These are phyloP conservation scores for Ptychadena robeensis DNA, from an alignment of 2,797 vertebrate genomes.

Conservation along the genomic window DNA sequence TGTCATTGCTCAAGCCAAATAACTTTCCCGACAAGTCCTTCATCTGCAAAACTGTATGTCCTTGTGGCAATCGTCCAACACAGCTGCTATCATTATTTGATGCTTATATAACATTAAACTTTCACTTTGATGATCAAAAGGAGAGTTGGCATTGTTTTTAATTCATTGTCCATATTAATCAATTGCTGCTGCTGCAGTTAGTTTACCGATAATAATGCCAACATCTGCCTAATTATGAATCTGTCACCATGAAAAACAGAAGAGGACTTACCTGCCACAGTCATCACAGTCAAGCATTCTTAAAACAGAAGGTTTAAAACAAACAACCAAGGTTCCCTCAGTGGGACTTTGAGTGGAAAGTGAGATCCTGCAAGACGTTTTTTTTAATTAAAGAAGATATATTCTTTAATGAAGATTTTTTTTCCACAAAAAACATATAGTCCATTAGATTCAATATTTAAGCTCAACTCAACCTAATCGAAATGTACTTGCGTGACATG, in stretches of 20 bases:
- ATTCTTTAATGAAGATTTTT: too few species aligned
- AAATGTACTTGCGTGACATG: too few species aligned
- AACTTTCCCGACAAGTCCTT: not conserved
- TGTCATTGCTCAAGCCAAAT: not conserved
- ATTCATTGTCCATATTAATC: not conserved
- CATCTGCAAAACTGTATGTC: conserved; percentile 20
- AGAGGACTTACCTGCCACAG: not conserved
- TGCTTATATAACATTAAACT: conserved; percentile 22
- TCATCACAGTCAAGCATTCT: too few species aligned
- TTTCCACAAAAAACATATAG: too few species aligned
- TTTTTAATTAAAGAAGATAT: too few species aligned
- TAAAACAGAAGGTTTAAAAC: too few species aligned
- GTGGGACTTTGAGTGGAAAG: too few species aligned
- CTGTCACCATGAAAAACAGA: not conserved
- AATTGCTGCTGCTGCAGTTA: not conserved
- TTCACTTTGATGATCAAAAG: conserved; percentile 21
- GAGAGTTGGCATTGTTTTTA: too few species aligned
- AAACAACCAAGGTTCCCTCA: too few species aligned
- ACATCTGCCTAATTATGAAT: not conserved
- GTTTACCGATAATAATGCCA: not conserved
- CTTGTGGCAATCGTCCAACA: conserved; percentile 7
- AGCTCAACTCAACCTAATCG: too few species aligned
- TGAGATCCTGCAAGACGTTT: too few species aligned
- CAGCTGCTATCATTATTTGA: not conserved
- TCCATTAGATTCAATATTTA: too few species aligned